Base-by-base conservation (phyloP, 2,888 invertebrate genomes). In the Leucoptera coffeella region DNA sequence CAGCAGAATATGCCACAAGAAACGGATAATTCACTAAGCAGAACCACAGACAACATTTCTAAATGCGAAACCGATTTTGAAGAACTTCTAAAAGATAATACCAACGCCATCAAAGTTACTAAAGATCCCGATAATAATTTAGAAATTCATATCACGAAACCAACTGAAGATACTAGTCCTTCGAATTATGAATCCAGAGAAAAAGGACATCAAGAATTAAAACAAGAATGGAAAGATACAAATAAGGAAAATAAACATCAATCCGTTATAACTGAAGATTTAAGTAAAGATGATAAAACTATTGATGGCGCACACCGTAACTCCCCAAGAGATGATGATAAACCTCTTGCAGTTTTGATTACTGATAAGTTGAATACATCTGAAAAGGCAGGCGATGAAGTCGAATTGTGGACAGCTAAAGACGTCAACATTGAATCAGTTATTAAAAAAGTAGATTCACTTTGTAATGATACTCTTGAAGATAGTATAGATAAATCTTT, bases 361-460 rank as follows among this genome's bases (percentile, higher is more conserved):
- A 45, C 30, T 40, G 47, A 4, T 44, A 49, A 38, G 43, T 43
- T 25, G 49, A 50, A 25, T 10, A 35, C 32, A 24, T 37, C 23
- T 33, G 51, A 55, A 26, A 75, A 72, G 46, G 62, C 53, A 47
- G 76, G 81, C 36, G 82, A 85, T 39, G 84, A 83, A 43, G 80
- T 76, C 40, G 83, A 83, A 47, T 81, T 80, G 38, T 86, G 85
- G 85, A 82, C 82, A 17, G 80, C 82, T 4, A 85, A 85, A 50
- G 85, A 85, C 42, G 74, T 85, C 2, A 85, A 85, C 42, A 83
- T 85, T 35, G 85, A 86, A 37, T 85, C 85, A 12, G 86, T 87
- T 2, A 86, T 87, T 33, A 85, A 86, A 51, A 84, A 82, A 41
- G 80, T 83, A 0, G 83, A 84, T 38, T 81, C 81, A 1, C 49